Conservation (phyloP, 1,140 invertebrate species). For the Drosophila chauvacae region DNA sequence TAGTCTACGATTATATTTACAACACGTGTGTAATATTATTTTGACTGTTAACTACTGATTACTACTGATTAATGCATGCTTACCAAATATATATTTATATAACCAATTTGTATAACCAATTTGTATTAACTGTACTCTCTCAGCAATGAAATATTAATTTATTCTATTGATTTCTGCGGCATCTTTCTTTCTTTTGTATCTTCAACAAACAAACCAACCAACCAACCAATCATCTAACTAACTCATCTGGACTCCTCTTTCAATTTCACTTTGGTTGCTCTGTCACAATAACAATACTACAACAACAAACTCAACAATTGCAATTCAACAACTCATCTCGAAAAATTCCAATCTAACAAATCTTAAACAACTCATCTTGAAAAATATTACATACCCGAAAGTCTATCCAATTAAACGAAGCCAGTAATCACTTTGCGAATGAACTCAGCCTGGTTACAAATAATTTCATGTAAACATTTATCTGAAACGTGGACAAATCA, state of each 20-base stretch:
- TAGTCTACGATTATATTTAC: constrained; percentile 46
- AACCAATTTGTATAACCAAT: constrained; percentile 43
- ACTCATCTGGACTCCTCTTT: constrained; percentile 64
- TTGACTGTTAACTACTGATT: constrained; percentile 48
- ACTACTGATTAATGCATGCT: constrained; percentile 72
- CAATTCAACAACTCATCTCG: background rate
- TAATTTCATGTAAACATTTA: constrained; percentile 80
- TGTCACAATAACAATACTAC: constrained; percentile 34
- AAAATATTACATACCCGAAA: constrained; percentile 29
- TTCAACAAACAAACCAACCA: constrained; percentile 32
- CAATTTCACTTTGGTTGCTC: constrained; percentile 56
- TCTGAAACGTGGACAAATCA: constrained; percentile 8
- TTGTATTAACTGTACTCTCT: constrained; percentile 62
- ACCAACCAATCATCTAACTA: constrained; percentile 51
- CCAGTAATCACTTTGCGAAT: constrained; percentile 78
- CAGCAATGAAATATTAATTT: constrained; percentile 71
- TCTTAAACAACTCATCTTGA: constrained; percentile 6
- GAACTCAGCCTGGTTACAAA: constrained; percentile 81
- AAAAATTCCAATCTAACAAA: background rate
- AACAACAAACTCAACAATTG: constrained; percentile 24
- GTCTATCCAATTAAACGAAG: constrained; percentile 75
- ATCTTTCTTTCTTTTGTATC: constrained; percentile 78
- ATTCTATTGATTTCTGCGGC: constrained; percentile 72
- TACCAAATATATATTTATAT: constrained; percentile 54
- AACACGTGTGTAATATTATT: constrained; percentile 56